Percentiles rank a stretch among this genome's conserved stretches.
Evolutionary conservation across 2,797 vertebrate genomes (phyloP).

Genomic region (Onychomys leucogaster): DNA sequence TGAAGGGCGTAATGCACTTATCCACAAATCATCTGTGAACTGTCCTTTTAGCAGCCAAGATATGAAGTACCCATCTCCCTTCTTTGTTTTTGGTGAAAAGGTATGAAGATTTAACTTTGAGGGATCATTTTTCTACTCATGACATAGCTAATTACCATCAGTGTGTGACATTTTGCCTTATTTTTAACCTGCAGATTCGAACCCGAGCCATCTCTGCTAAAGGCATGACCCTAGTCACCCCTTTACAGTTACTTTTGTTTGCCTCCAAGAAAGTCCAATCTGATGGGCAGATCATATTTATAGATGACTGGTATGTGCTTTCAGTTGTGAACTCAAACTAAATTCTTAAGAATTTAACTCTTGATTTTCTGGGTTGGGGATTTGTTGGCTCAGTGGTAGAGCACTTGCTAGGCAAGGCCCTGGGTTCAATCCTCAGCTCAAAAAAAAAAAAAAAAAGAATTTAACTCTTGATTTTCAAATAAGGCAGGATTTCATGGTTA

Average conservation of each 20-base stretch:
- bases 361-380: too few species aligned
- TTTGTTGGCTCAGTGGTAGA: too few species aligned
- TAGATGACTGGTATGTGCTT: slow-evolving; percentile 92
- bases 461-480: background rate
- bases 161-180: background rate
- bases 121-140: background rate
- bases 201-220: slow-evolving; percentile 95
- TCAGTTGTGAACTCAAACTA: background rate
- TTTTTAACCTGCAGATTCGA: slow-evolving; percentile 87
- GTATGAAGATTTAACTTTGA: slow-evolving; percentile 84
- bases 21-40: slow-evolving; percentile 98
- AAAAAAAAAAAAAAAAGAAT: too few species aligned
- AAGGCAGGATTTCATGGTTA: background rate
- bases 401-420: too few species aligned
- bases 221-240: slow-evolving; percentile 97
- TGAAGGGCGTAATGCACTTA: slow-evolving; percentile 96
- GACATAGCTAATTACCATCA: background rate
- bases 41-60: slow-evolving; percentile 98
- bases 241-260: slow-evolving; percentile 96
- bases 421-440: too few species aligned
- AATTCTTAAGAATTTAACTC: background rate
- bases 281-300: slow-evolving; percentile 90
- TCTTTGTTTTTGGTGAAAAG: slow-evolving; percentile 98
- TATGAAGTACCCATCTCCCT: slow-evolving; percentile 94
- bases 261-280: slow-evolving; percentile 96